Evolutionary conservation across 2,113 vertebrate species (phyloP).

Genomic region (Ascaphus truei): DNA sequence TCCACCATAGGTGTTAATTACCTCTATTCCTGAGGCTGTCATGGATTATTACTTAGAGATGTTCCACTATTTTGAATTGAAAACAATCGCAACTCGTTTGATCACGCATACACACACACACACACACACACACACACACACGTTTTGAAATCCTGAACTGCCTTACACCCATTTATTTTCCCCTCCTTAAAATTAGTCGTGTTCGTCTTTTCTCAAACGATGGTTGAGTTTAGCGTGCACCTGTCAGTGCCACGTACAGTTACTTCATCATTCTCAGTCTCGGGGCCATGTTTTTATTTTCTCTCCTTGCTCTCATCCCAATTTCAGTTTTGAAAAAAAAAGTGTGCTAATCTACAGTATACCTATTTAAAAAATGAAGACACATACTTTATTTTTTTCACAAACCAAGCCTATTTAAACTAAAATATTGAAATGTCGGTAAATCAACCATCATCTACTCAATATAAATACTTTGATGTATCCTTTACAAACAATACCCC

Average conservation of each 20-base stretch:
- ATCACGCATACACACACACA: not conserved
- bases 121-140: not conserved
- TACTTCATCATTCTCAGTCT: not conserved
- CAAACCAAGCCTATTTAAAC: too few species aligned
- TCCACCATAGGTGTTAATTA: constrained; percentile 32
- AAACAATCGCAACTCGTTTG: constrained; percentile 19
- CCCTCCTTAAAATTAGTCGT: constrained; percentile 20
- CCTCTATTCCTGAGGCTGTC: not conserved
- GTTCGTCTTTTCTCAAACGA: constrained; percentile 1
- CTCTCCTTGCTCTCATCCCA: too few species aligned
- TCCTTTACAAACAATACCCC: too few species aligned
- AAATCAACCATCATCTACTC: too few species aligned
- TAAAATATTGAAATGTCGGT: too few species aligned
- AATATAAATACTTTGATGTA: too few species aligned
- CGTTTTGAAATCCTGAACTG: constrained; percentile 26
- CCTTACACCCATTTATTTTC: constrained; percentile 36
- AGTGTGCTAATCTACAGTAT: too few species aligned
- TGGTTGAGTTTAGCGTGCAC: constrained; percentile 20
- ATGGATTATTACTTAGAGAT: constrained; percentile 34
- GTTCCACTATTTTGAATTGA: constrained; percentile 38
- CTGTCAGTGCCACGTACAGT: constrained; percentile 10
- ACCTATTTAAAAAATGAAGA: too few species aligned
- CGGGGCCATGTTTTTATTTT: too few species aligned
- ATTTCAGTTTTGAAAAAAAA: too few species aligned
- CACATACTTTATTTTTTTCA: too few species aligned